Conservation (phyloP, 2,797 vertebrate species). For the Somateria mollissima region DNA sequence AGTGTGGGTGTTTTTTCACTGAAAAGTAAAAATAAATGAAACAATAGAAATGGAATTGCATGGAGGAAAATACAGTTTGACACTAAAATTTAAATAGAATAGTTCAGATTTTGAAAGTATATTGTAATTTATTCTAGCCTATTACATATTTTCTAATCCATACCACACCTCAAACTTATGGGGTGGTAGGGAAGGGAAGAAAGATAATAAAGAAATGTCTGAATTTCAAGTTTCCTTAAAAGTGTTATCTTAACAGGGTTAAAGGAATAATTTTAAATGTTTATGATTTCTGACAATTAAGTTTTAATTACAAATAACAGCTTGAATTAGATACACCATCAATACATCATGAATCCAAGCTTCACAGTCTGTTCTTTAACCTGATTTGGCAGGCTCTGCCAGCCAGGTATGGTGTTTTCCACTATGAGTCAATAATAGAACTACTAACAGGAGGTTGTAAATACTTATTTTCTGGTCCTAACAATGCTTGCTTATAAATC, state of each 20-base stretch:
- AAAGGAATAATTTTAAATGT: background rate
- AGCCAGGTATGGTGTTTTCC: background rate
- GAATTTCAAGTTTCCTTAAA: background rate
- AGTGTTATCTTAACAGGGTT: background rate
- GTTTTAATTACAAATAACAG: background rate
- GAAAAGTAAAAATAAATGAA: background rate
- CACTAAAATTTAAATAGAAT: background rate
- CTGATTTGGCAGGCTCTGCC: background rate
- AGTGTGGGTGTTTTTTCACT: fast-evolving
- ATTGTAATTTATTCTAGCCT: background rate
- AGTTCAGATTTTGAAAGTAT: background rate
- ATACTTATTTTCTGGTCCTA: background rate
- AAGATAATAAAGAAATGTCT: background rate
- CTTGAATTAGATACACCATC: background rate
- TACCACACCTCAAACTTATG: background rate
- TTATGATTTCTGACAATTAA: background rate
- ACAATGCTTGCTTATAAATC: background rate
- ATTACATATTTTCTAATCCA: background rate
- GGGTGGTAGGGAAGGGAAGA: background rate
- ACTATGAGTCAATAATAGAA: background rate
- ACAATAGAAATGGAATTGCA: background rate
- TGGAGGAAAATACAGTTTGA: background rate
- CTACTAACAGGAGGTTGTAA: background rate
- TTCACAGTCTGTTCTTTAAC: background rate
- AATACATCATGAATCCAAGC: background rate